These are phyloP conservation scores for Heliconius congener DNA, from an alignment of 1,140 invertebrate species.

Conservation along the genomic window DNA sequence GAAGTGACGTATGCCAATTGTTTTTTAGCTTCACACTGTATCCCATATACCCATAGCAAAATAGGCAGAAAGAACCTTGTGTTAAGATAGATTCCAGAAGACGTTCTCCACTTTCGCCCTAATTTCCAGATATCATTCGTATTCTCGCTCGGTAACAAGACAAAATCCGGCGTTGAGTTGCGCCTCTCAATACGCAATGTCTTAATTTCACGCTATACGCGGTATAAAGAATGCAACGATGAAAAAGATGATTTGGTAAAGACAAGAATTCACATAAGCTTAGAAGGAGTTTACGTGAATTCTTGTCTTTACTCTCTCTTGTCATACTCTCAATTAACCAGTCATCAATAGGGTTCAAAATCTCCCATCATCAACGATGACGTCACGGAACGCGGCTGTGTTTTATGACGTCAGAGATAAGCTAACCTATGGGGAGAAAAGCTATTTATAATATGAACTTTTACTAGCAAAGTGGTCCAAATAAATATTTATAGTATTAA, in stretches of 20 bases:
- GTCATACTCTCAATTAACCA: background rate
- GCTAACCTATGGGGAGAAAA: background rate
- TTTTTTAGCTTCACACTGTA: background rate
- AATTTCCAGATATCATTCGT: too few relatives aligned
- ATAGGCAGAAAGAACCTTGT: too few relatives aligned
- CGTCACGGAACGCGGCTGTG: background rate
- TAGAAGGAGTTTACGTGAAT: too few relatives aligned
- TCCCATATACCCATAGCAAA: background rate
- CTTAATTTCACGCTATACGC: too few relatives aligned
- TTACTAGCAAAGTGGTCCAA: background rate
- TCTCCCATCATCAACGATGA: background rate
- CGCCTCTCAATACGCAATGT: too few relatives aligned
- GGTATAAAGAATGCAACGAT: background rate
- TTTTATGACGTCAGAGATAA: slow-evolving; percentile 2
- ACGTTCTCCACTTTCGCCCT: too few relatives aligned
- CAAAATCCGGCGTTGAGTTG: too few relatives aligned
- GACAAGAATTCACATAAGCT: too few relatives aligned
- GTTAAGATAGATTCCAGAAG: too few relatives aligned
- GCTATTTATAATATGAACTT: slow-evolving; percentile 7
- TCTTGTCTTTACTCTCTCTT: too few relatives aligned
- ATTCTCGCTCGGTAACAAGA: too few relatives aligned
- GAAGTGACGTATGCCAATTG: background rate
- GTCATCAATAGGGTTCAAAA: background rate
- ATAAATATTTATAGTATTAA: slow-evolving; percentile 6
- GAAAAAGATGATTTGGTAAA: background rate